Evolutionary conservation across 2,797 vertebrate species (phyloP).

Genomic region (Coregonus suidteri): DNA sequence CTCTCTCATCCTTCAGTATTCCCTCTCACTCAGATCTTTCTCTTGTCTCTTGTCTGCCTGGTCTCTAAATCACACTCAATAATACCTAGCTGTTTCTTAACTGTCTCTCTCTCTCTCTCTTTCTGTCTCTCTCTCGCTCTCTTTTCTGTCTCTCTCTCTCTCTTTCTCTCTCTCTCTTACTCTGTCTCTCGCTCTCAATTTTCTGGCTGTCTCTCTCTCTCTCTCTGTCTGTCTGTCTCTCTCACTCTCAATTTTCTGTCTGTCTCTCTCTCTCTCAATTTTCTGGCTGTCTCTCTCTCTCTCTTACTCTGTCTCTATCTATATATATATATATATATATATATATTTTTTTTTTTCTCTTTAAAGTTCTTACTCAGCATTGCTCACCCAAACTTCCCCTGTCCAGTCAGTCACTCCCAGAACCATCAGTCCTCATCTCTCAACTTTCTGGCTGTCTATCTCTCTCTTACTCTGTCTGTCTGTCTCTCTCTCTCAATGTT

Average conservation of each 20-base stretch:
- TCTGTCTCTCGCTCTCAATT: no score
- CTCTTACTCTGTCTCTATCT: constrained; percentile 7
- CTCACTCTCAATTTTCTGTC: not conserved
- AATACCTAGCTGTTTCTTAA: not conserved
- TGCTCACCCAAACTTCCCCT: not conserved
- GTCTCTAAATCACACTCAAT: no score
- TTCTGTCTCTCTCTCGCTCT: no score
- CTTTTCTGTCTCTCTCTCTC: no score
- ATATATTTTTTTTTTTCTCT: not conserved
- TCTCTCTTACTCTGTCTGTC: not conserved
- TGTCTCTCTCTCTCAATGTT: not conserved
- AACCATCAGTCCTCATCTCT: not conserved
- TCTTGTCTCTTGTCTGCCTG: no score
- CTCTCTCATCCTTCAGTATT: not conserved
- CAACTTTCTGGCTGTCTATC: no score
- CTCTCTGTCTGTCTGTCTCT: not conserved
- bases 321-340: not conserved
- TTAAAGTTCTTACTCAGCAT: not conserved
- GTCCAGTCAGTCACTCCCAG: constrained; percentile 13
- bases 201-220: no score
- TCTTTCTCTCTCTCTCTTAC: no score
- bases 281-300: no score
- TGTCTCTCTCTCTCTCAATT: not conserved
- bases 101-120: no score
- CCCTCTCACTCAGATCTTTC: not conserved